Percentiles rank a stretch among this genome's conserved stretches.
phyloP scores from a whole-genome alignment of 2,797 vertebrate genomes.

The Tangara arthus region DNA sequence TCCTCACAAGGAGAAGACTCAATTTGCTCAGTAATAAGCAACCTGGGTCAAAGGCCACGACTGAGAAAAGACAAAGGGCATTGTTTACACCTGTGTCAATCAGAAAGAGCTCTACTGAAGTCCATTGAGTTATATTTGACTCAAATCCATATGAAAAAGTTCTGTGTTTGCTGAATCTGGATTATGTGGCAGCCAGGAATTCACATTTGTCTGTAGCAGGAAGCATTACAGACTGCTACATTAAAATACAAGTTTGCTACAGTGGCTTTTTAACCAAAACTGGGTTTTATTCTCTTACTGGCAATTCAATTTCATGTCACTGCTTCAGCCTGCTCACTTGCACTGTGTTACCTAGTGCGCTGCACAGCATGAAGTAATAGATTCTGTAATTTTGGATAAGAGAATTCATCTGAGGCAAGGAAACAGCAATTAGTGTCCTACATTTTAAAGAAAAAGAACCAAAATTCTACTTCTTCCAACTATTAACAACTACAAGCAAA shows the following conservation, averaged over 20 bases:
- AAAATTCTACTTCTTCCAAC: neutral
- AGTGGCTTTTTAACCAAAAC: neutral
- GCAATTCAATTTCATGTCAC: neutral
- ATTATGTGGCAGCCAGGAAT: neutral
- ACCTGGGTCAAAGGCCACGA: neutral
- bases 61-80: neutral
- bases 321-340: neutral
- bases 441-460: neutral
- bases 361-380: neutral
- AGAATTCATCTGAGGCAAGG: neutral
- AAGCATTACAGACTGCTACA: neutral
- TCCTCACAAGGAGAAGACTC: slow-evolving; percentile 7
- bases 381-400: neutral
- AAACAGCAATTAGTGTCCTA: neutral
- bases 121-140: neutral
- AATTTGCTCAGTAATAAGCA: slow-evolving; percentile 13
- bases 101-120: neutral
- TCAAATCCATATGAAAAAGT: neutral
- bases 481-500: neutral
- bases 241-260: neutral
- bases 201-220: neutral
- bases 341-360: accelerated
- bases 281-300: neutral
- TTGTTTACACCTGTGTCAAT: neutral
- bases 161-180: neutral